These are phyloP conservation scores for Macroramphosus scolopax DNA, from an alignment of 2,797 vertebrate genomes.

Conservation along the genomic window DNA sequence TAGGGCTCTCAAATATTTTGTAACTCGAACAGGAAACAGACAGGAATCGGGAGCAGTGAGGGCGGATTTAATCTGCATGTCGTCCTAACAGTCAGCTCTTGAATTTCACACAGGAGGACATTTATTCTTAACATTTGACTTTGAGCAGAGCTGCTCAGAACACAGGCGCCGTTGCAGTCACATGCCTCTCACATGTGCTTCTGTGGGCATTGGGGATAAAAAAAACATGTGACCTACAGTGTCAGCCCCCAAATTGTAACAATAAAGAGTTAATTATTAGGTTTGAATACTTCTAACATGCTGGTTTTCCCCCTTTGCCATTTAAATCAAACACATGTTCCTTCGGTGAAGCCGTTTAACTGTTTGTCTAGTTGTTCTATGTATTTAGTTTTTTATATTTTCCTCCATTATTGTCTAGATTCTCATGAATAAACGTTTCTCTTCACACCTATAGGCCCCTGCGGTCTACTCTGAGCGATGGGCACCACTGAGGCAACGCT, in stretches of 20 bases:
- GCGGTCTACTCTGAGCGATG: conserved; percentile 71
- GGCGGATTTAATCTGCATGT: conserved; percentile 45
- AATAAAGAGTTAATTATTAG: conserved; percentile 24
- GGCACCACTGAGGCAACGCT: conserved; percentile 89
- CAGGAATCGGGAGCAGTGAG: conserved; percentile 41
- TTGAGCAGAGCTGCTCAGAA: conserved; percentile 37
- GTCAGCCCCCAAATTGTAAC: conserved; percentile 24
- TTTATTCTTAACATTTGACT: conserved; percentile 42
- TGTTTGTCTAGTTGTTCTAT: conserved; percentile 1
- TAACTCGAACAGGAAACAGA: too few relatives aligned
- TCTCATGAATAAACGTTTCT: conserved; percentile 6
- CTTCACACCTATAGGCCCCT: conserved; percentile 41
- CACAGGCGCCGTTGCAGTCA: conserved; percentile 53
- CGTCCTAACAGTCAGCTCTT: conserved; percentile 22
- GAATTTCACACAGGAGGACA: conserved; percentile 36
- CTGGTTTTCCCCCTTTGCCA: neutral
- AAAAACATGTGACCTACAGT: conserved; percentile 50
- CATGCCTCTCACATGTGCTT: conserved; percentile 68
- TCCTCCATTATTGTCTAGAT: conserved; percentile 8
- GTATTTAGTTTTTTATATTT: neutral
- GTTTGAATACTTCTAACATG: conserved; percentile 9
- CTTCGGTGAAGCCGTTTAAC: too few relatives aligned
- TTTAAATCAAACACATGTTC: conserved; percentile 8
- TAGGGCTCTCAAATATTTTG: too few relatives aligned
- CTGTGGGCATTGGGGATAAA: conserved; percentile 24